Percentiles rank a stretch among this genome's conserved stretches.
Evolutionary conservation across 2,797 vertebrate species (phyloP).

Genomic region (Hippoglossus hippoglossus): DNA sequence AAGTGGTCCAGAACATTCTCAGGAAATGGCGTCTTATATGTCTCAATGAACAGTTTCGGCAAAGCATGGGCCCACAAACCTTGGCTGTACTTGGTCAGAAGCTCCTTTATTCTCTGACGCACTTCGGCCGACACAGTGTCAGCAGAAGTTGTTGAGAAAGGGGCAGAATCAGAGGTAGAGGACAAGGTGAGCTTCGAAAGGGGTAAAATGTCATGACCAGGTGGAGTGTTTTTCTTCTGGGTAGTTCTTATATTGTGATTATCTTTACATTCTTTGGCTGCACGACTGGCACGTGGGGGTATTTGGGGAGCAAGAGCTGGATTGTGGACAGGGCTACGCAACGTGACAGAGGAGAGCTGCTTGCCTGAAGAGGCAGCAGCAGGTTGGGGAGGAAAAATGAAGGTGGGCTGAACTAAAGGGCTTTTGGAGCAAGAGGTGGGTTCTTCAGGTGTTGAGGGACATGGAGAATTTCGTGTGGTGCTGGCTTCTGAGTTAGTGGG

Average conservation of each 20-base stretch:
- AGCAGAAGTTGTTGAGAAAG: conserved; percentile 20
- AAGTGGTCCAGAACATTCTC: conserved; percentile 85
- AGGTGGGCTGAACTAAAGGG: conserved; percentile 37
- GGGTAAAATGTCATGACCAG: conserved; percentile 22
- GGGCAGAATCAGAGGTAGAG: conserved; percentile 4
- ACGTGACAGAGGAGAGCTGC: neutral
- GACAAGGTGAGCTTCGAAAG: conserved; percentile 34
- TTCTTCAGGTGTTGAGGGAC: neutral
- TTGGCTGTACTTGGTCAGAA: conserved; percentile 87
- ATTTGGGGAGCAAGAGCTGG: conserved; percentile 1
- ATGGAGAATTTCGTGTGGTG: conserved; percentile 1
- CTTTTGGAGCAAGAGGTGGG: neutral
- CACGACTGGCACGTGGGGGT: neutral
- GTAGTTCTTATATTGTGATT: neutral
- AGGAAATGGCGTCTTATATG: conserved; percentile 89
- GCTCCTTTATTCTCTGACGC: conserved; percentile 85
- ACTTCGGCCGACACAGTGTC: conserved; percentile 68
- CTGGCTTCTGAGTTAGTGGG: neutral
- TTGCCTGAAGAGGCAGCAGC: neutral
- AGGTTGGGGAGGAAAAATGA: conserved; percentile 37
- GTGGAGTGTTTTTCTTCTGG: neutral
- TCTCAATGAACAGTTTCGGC: conserved; percentile 90
- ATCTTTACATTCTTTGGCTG: neutral
- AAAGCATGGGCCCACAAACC: conserved; percentile 94
- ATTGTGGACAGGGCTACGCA: conserved; percentile 30